Base-by-base conservation (phyloP, 2,888 invertebrate genomes). In the Dromius quadrimaculatus region DNA sequence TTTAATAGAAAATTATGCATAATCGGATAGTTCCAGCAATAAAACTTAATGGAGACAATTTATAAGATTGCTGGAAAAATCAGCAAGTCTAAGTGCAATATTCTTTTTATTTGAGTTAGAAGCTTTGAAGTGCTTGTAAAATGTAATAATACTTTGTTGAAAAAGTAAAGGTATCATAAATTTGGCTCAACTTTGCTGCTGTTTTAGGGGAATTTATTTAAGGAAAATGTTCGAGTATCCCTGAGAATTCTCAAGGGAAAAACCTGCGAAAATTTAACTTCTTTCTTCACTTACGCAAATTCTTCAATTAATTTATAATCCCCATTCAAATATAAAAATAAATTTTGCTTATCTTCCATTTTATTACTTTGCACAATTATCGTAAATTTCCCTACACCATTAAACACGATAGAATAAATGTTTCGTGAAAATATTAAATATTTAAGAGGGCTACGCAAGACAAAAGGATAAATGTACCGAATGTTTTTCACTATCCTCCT, bases 281-380 rank as follows among this genome's bases (percentile, higher is more conserved):
- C 54, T 54, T 68, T 68, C 57, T 43, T 32, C 19, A 41, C 34
- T 32, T 68, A 38, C 11, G 50, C 36, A 38, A 41, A 32, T 11
- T 17, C 19, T 59, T 57, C 43, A 68, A 68, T 68, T 68, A 68
- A 68, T 68, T 68, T 68, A 50, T 50, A 50, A 23, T 15, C 54
- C 32, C 32, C 13, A 57, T 32, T 32, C n/a, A 9, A 17, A 28
- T 57, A 57, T 23, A 57, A 17, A 57, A 15, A 57, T 22, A 19
- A 47, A 47, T 17, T 47, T 47, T 9, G 47, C 47, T 47, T 47
- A 47, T 47, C 47, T 47, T 2, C 20, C 9, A 11, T 47, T 47
- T 47, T 47, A 47, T 47, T 22, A 22, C 22, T 47, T 19, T 47
- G 47, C 20, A 17, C 47, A 32, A 57, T 57, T 57, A 63, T 45